A percentile compares a stretch with the other conserved stretches of the same genome.
phyloP scores from a whole-genome alignment of 2,888 invertebrate species.

The Eilema depressum region DNA sequence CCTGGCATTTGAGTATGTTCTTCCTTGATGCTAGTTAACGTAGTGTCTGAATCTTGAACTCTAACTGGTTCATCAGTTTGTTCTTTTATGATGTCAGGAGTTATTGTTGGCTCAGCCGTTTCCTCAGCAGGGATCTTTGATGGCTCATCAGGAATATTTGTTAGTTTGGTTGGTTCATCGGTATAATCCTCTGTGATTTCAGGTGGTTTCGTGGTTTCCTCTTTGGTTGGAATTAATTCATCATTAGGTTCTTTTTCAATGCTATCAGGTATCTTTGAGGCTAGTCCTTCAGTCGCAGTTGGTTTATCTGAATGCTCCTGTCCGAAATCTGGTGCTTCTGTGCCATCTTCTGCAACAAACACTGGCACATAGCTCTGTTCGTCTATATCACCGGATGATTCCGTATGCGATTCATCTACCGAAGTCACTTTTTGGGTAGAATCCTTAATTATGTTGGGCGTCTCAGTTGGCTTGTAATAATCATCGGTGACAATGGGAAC shows the following conservation, averaged over 20 bases:
- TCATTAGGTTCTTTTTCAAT: constrained; percentile 22
- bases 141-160: constrained; percentile 13
- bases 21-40: not conserved
- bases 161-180: constrained; percentile 19
- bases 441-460: not conserved
- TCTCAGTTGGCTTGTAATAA: constrained; percentile 7
- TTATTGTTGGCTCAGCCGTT: not conserved
- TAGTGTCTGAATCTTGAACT: constrained; percentile 7
- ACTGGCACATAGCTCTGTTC: constrained; percentile 27
- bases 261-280: constrained; percentile 14
- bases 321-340: constrained; percentile 12
- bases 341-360: constrained; percentile 21
- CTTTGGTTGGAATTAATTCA: constrained; percentile 1
- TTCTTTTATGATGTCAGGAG: not conserved
- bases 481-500: not conserved
- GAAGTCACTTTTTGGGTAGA: constrained; percentile 12
- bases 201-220: constrained; percentile 15
- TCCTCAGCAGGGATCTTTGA: constrained; percentile 1
- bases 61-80: constrained; percentile 11
- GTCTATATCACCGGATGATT: constrained; percentile 16
- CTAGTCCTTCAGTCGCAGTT: not conserved
- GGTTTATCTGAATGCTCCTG: constrained; percentile 21
- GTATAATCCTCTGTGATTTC: constrained; percentile 12
- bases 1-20: constrained; percentile 16
- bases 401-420: constrained; percentile 10